Percentiles rank a stretch among this genome's conserved stretches.
Evolutionary conservation across 2,888 invertebrate genomes (phyloP).

Genomic region (Callyntrura guangdongensis): DNA sequence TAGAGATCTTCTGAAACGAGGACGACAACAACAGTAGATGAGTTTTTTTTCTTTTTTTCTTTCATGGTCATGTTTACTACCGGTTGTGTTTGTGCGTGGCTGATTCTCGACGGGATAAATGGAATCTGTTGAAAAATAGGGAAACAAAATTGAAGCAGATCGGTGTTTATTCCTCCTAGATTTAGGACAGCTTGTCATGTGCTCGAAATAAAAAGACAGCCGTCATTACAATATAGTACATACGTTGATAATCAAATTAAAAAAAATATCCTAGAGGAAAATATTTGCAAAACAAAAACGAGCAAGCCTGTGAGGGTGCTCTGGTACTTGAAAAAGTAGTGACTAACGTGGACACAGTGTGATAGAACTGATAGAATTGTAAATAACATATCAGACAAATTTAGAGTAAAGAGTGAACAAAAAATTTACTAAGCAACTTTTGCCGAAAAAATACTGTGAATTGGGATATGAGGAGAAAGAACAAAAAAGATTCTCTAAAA

Average conservation of each 20-base stretch:
- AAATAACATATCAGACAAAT: neutral
- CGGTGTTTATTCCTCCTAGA: neutral
- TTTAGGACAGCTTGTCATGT: constrained; percentile 1
- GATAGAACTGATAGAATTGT: neutral
- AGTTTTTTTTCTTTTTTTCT: neutral
- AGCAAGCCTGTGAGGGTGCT: neutral
- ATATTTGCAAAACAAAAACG: neutral
- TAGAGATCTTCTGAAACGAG: no score
- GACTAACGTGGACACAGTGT: neutral
- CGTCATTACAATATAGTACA: no score
- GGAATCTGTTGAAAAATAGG: neutral
- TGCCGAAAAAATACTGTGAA: neutral
- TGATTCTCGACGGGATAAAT: neutral
- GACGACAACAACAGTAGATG: no score
- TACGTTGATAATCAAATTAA: no score
- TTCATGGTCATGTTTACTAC: neutral
- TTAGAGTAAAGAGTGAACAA: no score
- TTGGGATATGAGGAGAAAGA: neutral
- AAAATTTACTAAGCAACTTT: neutral
- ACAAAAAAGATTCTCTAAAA: neutral
- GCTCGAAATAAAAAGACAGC: no score
- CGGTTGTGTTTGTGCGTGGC: neutral
- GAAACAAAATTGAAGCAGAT: neutral
- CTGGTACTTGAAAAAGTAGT: no score
- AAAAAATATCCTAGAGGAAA: neutral